A percentile compares a stretch with the other conserved stretches of the same genome.
phyloP scores from a whole-genome alignment of 2,888 invertebrate genomes.

The Abscondita cerata region DNA sequence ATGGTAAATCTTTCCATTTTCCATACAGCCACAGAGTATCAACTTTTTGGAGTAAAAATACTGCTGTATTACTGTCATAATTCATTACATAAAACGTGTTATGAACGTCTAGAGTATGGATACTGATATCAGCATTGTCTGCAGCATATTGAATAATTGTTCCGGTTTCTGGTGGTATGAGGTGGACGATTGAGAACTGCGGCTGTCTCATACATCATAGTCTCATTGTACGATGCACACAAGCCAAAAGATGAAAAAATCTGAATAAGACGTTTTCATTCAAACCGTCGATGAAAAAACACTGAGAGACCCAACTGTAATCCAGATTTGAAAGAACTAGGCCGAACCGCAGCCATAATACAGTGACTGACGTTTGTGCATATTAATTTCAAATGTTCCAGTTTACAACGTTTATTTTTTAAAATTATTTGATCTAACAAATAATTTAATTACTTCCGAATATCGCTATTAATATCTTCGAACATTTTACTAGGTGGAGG shows the following conservation, averaged over 20 bases:
- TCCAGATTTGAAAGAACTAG: not conserved
- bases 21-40: too few species aligned
- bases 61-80: too few species aligned
- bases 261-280: not conserved
- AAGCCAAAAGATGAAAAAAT: not conserved
- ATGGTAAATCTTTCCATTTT: too few species aligned
- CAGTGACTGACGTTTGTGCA: too few species aligned
- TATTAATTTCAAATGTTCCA: too few species aligned
- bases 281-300: too few species aligned
- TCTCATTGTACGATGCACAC: not conserved
- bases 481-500: not conserved
- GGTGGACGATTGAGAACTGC: too few species aligned
- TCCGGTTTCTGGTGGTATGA: too few species aligned
- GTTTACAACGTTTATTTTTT: not conserved
- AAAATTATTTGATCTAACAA: not conserved
- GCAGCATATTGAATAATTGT: not conserved
- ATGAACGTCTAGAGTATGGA: not conserved
- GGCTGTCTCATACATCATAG: not conserved
- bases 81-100: too few species aligned
- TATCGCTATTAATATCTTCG: constrained; percentile 5
- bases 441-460: not conserved
- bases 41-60: not conserved
- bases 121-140: not conserved
- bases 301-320: not conserved
- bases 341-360: too few species aligned